phyloP scores from a whole-genome alignment of 2,888 invertebrate species.

The Eilema griseolum region DNA sequence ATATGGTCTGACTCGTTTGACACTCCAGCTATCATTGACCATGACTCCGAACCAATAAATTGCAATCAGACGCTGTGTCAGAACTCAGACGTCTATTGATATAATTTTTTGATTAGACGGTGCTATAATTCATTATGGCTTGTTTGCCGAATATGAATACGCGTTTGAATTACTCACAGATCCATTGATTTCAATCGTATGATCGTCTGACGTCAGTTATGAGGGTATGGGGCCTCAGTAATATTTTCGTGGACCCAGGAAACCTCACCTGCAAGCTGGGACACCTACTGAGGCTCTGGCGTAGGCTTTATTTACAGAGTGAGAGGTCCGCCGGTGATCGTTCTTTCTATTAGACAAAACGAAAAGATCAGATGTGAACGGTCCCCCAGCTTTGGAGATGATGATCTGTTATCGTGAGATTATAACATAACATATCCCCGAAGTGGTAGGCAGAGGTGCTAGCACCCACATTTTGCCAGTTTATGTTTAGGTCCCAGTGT shows the following conservation, averaged over 20 bases:
- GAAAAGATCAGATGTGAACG: too few species aligned
- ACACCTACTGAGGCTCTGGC: too few species aligned
- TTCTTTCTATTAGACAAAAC: too few species aligned
- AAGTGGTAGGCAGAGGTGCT: too few species aligned
- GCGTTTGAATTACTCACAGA: neutral
- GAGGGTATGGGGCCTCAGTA: neutral
- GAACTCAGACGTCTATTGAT: constrained; percentile 27
- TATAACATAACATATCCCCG: too few species aligned
- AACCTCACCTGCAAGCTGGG: neutral
- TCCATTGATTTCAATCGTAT: neutral
- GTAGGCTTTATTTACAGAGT: too few species aligned
- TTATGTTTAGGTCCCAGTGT: too few species aligned
- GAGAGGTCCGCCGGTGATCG: too few species aligned
- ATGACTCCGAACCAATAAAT: constrained; percentile 28
- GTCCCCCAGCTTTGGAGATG: too few species aligned
- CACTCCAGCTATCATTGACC: constrained; percentile 10
- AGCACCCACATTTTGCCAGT: too few species aligned
- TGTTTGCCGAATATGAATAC: constrained; percentile 12
- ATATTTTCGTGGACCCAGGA: neutral
- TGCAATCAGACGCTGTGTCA: constrained; percentile 30
- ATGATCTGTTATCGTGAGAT: too few species aligned
- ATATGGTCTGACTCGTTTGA: constrained; percentile 8
- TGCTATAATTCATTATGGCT: constrained; percentile 24
- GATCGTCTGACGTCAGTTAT: neutral
- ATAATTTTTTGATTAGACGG: constrained; percentile 33